A percentile compares a stretch with the other conserved stretches of the same genome.
These are phyloP conservation scores for Cataglyphis hispanica DNA, from an alignment of 1,140 invertebrate species.

Conservation along the genomic window DNA sequence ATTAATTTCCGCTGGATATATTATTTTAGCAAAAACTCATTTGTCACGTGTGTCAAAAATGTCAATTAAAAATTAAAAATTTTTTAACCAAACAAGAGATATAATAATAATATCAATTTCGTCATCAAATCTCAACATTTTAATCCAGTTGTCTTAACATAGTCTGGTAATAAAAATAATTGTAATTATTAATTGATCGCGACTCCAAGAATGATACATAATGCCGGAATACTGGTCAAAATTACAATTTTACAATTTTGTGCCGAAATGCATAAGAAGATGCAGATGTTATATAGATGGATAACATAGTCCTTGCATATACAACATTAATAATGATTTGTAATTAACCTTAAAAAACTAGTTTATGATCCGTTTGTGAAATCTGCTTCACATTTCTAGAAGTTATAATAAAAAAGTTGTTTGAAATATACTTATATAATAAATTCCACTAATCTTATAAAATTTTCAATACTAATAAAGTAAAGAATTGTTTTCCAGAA, in stretches of 20 bases:
- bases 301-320: conserved; percentile 43
- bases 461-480: background rate
- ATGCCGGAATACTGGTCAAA: conserved; percentile 24
- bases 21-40: background rate
- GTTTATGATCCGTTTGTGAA: background rate
- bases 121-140: background rate
- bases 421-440: too few species aligned
- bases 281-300: conserved; percentile 15
- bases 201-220: background rate
- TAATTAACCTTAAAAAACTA: conserved; percentile 41
- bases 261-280: conserved; percentile 29
- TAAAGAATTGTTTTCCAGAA: background rate
- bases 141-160: background rate
- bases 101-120: background rate
- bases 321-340: conserved; percentile 44
- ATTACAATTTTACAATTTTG: conserved; percentile 38
- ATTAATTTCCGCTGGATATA: background rate
- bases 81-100: background rate
- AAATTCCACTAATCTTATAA: background rate
- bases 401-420: background rate
- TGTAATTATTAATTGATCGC: background rate
- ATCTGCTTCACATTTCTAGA: background rate
- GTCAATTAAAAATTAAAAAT: background rate
- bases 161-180: background rate
- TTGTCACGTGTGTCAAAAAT: background rate